Base-by-base conservation (phyloP, 2,888 invertebrate species). In the Ernsta delagoae region DNA sequence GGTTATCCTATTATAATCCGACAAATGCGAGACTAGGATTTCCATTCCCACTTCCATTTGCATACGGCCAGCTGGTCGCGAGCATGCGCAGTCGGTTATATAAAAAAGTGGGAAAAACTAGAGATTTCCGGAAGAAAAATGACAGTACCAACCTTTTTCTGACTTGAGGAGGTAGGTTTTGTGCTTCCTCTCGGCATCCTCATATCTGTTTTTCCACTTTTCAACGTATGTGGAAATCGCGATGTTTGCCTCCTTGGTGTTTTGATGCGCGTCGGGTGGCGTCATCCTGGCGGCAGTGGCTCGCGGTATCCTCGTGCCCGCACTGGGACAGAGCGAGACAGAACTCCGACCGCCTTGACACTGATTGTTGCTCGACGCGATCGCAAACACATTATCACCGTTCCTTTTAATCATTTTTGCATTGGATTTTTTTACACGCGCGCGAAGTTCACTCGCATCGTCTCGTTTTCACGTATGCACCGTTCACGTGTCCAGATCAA, bases 201-300 rank as follows among this genome's bases (percentile, higher is more conserved):
- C 96, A 83, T 94, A 96, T 89, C 95, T 95, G 73, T 87, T 91
- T 89, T 95, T 96, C 96, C 96, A 96, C 82, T 94, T 94, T 81
- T 94, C 94, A 63, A 92, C 92, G 83, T 92, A 92, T 72, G 89
- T 91, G 60, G 93, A 91, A 78, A 92, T 86, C 77, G 92, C 92
- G 71, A 92, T 90, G 83, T 90, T 92, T 67, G 90, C 83, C 81
- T 92, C 92, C 79, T 89, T 90, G 80, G 87, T 88, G 88, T 83
- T 89, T 85, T 80, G 94, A 77, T 90, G 87, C 85, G 92, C 86
- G 83, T 91, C 90, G 84, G 92, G 85, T 86, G 91, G 91, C 88
- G 92, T 88, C 92, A 92, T 93, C 84, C 88, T 92, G 82, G 81
- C 87, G 83, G 90, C 83, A 83, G 91, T 90, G 87, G 92, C 91